A percentile compares a stretch with the other conserved stretches of the same genome.
These are phyloP conservation scores for Machimus atricapillus DNA, from an alignment of 2,888 invertebrate genomes.

Conservation along the genomic window DNA sequence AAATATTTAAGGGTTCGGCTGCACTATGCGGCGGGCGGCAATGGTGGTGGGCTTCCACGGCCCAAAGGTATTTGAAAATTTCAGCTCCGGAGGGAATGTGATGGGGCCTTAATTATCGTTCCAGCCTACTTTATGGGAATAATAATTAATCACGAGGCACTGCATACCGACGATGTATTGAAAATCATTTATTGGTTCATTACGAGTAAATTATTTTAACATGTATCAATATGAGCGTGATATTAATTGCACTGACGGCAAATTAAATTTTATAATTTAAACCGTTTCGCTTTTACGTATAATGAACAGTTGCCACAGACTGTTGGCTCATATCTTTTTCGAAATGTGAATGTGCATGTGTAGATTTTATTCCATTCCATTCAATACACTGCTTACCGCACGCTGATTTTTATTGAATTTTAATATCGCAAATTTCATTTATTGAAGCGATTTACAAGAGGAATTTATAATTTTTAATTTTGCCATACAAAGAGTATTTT, in stretches of 20 bases:
- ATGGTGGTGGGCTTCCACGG: background rate
- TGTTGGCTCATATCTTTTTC: background rate
- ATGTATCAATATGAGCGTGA: background rate
- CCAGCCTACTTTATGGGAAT: background rate
- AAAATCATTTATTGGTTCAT: conserved; percentile 26
- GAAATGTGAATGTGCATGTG: background rate
- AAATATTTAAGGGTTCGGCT: background rate
- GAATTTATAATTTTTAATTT: background rate
- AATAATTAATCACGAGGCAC: background rate
- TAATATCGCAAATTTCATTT: background rate
- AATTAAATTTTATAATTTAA: conserved; percentile 17
- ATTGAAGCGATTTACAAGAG: background rate
- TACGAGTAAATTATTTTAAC: conserved; percentile 27
- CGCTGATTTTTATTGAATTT: background rate
- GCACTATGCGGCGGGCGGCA: background rate
- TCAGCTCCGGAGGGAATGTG: background rate
- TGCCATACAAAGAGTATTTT: background rate
- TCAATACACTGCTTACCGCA: background rate
- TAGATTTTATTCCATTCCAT: background rate
- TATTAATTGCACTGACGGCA: conserved; percentile 3
- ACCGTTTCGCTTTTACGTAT: background rate
- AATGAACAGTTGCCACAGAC: background rate
- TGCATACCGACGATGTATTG: background rate
- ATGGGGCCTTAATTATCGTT: background rate
- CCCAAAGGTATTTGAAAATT: background rate